phyloP scores from a whole-genome alignment of 2,113 vertebrate genomes.

The Clarias batrachus region DNA sequence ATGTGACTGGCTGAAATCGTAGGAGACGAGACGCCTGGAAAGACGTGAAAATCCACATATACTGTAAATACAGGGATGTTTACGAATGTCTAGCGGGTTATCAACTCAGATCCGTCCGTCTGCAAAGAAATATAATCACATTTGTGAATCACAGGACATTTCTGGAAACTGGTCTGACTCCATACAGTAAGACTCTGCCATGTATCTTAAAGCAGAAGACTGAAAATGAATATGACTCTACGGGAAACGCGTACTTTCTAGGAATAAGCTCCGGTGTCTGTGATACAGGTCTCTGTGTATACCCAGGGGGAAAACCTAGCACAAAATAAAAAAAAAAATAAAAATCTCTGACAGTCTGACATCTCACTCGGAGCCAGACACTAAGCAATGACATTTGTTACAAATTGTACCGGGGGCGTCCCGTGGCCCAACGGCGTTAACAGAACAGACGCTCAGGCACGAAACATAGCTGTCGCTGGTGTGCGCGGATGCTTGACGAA shows the following conservation, averaged over 20 bases:
- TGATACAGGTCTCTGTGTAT: conserved; percentile 3
- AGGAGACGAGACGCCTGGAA: too few relatives aligned
- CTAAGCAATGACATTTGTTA: conserved; percentile 39
- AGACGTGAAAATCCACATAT: not conserved
- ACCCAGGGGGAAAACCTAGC: not conserved
- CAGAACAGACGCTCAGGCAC: conserved; percentile 26
- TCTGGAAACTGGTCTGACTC: too few relatives aligned
- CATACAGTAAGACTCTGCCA: not conserved
- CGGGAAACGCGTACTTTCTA: not conserved
- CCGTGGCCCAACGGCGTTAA: conserved; percentile 21
- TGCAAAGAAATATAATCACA: too few relatives aligned
- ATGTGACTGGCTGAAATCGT: too few relatives aligned
- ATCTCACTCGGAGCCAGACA: conserved; percentile 13
- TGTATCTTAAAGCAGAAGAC: not conserved
- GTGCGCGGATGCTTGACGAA: conserved; percentile 29
- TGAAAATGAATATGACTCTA: not conserved
- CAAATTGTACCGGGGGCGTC: conserved; percentile 16
- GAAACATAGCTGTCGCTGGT: conserved; percentile 34
- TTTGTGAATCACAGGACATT: not conserved
- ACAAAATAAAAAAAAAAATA: conserved; percentile 4
- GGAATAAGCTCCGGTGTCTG: not conserved
- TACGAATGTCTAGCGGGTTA: too few relatives aligned
- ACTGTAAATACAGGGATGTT: too few relatives aligned
- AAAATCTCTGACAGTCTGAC: conserved; percentile 7
- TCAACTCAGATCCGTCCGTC: too few relatives aligned